These are phyloP conservation scores for Fringilla coelebs DNA, from an alignment of 2,797 vertebrate genomes.

Conservation along the genomic window DNA sequence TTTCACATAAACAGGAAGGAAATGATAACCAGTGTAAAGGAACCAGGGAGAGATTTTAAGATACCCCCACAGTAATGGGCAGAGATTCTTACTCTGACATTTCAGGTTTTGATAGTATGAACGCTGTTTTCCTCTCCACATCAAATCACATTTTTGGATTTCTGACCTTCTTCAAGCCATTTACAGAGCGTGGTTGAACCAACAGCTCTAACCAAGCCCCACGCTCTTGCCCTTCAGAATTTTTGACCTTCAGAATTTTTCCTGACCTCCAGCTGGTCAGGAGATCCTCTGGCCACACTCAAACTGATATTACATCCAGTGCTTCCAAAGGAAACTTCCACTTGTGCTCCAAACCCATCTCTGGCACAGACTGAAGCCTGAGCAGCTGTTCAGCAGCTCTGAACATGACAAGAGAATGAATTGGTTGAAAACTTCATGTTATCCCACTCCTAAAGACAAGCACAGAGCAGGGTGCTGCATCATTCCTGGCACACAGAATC, in stretches of 20 bases:
- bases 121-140: background rate
- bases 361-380: background rate
- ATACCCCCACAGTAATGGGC: background rate
- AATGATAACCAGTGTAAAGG: background rate
- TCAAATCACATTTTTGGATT: background rate
- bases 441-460: background rate
- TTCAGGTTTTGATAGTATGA: background rate
- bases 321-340: background rate
- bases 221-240: background rate
- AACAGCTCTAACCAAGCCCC: background rate
- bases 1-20: background rate
- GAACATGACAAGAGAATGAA: background rate
- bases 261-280: background rate
- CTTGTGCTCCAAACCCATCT: background rate
- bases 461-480: rapidly evolving
- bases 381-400: background rate
- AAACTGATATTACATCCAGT: background rate
- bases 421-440: background rate
- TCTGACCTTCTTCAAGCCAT: background rate
- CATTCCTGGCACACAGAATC: background rate
- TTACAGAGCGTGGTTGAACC: background rate
- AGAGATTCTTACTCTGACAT: background rate
- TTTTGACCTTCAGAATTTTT: background rate
- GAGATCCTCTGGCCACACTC: background rate
- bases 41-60: background rate